Evolutionary conservation across 2,113 vertebrate species (phyloP), one percentile per base, ranked within the genome.

Genomic region (Lonchura striata): DNA sequence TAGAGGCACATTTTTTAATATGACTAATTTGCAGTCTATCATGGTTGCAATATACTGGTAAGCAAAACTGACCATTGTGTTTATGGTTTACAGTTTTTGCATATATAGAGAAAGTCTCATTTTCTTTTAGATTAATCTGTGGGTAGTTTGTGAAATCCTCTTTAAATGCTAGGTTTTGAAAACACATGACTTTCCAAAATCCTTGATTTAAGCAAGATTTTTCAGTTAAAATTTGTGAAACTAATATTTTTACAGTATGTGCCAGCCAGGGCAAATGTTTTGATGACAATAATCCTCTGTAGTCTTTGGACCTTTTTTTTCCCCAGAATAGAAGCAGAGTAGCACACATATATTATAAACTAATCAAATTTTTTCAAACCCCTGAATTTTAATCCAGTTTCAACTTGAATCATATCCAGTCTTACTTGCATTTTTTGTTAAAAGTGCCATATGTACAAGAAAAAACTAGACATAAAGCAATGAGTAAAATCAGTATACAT

Each of bases 21-120:
- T 54, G 2, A 59, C 6, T 1, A 1, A 1, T 28, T 84, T 56
- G 1, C 7, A 44, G 21, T 27, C 14, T 37, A 35, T 46, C 5
- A 1, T 37, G 37, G 13, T 61, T 49, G 5, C 1, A 9, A 9
- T 41, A 28, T 42, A 41, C 8, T 60, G 18, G 15, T 41, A 27
- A 24, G 5, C 3, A 90, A 85, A 72, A 30, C 2, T 64, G 35
- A n/a, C 35, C 53, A 9, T 41, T 80, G 14, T 65, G 31, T 42
- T 74, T 80, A 65, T 53, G 6, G 6, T 57, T 61, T 78, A 25
- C 17, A 46, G 28, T 2, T 70, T 84, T 59, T 86, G 17, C 13
- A 37, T 56, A 21, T 24, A 23, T 14, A 44, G 11, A 70, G 2
- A 39, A 28, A 87, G 3, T 41, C 6, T 44, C 1, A 42, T 75